Evolutionary conservation across 2,797 vertebrate genomes (phyloP).

Genomic region (Taeniopygia guttata): DNA sequence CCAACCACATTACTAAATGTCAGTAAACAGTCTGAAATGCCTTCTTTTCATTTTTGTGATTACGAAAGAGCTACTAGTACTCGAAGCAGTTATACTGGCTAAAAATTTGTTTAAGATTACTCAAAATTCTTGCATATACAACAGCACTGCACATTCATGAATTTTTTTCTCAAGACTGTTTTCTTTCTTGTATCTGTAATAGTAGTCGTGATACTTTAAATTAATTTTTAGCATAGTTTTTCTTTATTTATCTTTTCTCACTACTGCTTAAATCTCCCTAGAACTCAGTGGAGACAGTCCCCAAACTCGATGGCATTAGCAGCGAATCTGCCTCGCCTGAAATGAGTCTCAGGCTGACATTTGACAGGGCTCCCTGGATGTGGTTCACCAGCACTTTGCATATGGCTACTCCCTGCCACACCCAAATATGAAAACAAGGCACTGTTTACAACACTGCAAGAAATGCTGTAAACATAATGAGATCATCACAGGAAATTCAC

Average conservation of each 20-base stretch:
- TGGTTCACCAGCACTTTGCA: not conserved
- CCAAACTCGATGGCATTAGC: not conserved
- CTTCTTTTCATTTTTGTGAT: not conserved
- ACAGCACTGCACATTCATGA: not conserved
- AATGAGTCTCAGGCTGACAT: not conserved
- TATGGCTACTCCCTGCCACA: not conserved
- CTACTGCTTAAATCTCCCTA: not conserved
- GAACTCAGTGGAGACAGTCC: not conserved
- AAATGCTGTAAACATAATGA: constrained; percentile 33
- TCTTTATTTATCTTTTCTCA: not conserved
- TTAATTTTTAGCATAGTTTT: not conserved
- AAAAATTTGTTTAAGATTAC: not conserved
- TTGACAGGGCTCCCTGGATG: not conserved
- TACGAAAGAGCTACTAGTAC: not conserved
- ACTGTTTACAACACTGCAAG: not conserved
- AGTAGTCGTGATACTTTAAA: not conserved
- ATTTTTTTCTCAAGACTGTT: not conserved
- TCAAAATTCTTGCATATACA: not conserved
- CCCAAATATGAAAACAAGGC: constrained; percentile 19
- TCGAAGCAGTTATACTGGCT: not conserved
- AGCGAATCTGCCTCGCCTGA: not conserved
- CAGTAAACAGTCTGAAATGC: not conserved
- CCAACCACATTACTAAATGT: not conserved
- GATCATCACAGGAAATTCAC: constrained; percentile 38
- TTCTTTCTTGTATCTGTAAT: not conserved